phyloP scores from a whole-genome alignment of 2,797 vertebrate genomes.

The Ctenopoma multispine region DNA sequence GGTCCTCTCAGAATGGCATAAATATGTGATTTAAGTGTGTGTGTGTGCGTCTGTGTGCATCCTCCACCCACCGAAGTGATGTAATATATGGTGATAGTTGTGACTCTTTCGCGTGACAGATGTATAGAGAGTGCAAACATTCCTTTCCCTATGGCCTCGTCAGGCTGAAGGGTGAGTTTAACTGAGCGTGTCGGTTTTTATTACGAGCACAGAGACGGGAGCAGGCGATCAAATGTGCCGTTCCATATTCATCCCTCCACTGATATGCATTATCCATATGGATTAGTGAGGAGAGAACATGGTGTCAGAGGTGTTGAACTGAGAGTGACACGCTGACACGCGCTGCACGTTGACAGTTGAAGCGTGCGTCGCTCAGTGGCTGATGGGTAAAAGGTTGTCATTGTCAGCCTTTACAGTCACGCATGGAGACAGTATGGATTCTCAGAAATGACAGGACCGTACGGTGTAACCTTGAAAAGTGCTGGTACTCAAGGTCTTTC shows the following conservation, averaged over 20 bases:
- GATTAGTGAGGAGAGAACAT: slow-evolving; percentile 29
- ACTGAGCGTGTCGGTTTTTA: slow-evolving; percentile 11
- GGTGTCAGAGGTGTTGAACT: slow-evolving; percentile 8
- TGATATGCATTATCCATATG: slow-evolving; percentile 19
- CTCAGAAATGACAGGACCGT: slow-evolving; percentile 46
- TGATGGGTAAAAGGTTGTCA: slow-evolving; percentile 35
- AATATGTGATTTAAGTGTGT: slow-evolving; percentile 10
- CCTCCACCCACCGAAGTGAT: slow-evolving; percentile 34
- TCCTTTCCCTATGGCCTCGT: slow-evolving; percentile 27
- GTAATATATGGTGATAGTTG: slow-evolving; percentile 50
- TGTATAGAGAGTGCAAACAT: slow-evolving; percentile 51
- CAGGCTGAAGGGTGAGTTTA: slow-evolving; percentile 9
- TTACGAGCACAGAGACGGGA: neutral
- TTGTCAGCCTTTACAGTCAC: too few species aligned
- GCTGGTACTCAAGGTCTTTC: slow-evolving; percentile 20
- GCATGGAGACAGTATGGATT: slow-evolving; percentile 46
- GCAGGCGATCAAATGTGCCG: slow-evolving; percentile 2
- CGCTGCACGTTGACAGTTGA: slow-evolving; percentile 9
- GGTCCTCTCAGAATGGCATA: neutral
- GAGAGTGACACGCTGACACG: slow-evolving; percentile 4
- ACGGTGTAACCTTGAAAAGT: slow-evolving; percentile 55
- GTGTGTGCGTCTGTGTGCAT: neutral
- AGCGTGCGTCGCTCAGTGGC: slow-evolving; percentile 18
- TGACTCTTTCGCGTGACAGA: slow-evolving; percentile 44
- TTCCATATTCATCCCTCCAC: slow-evolving; percentile 25